Base-by-base conservation (phyloP, 2,888 invertebrate species). In the Catotricha subobsoleta region DNA sequence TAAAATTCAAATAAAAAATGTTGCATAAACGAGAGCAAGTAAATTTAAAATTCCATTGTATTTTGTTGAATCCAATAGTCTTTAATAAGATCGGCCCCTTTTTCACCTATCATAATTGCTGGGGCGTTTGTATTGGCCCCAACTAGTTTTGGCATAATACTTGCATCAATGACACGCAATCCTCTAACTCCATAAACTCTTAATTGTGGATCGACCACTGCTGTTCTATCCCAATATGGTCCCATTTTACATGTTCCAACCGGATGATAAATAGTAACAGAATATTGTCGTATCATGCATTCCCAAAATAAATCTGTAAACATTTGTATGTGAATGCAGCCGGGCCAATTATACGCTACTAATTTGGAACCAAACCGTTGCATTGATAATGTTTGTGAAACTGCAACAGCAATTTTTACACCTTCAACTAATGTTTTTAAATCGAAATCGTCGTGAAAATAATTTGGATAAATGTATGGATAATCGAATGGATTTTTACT, bases 401-500 rank as follows among this genome's bases (percentile, higher is more conserved):
- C 58, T 0, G 81, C 79, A 0, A 88, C 68, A 0, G 73, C 81
- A 16, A 88, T 79, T 60, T 88, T 90, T 0, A 80, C 83, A 0
- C 88, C 88, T 62, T 88, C 88, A 0, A 88, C 67, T 30, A 90
- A 59, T 0, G 78, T 79, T 46, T 78, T 78, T 46, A 83, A 67
- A 50, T 95, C 95, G 46, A 73, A 66, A 16, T 81, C 74, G 42
- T 87, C 81, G 15, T 73, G 61, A 52, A 95, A 74, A 56, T 95
- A 95, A 56, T 94, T 94, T 0, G 94, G 88, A 51, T 88, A 80
- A 42, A 95, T 88, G 44, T 81, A 68, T 0, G 95, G 95, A 51
- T 84, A 81, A 43, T 87, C 82, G 49, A 79, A 77, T 34, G 34
- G 34, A 34, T 34, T 34, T 12, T 21, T 19, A 8, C 34, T 34